phyloP scores from a whole-genome alignment of 2,797 vertebrate species.

The Enteromius viviparus region DNA sequence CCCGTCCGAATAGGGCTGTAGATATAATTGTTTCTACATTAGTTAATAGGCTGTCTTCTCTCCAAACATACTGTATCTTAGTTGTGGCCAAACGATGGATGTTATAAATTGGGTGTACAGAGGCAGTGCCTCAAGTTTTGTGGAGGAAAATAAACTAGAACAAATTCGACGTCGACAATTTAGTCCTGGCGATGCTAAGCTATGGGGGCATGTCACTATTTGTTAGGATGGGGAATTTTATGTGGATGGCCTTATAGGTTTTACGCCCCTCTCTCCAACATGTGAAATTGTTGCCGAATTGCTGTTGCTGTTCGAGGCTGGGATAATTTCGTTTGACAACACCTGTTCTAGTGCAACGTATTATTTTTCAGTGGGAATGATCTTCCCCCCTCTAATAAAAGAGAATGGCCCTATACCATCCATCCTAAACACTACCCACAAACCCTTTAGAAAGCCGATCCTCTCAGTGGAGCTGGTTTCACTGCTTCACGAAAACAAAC shows the following conservation, averaged over 20 bases:
- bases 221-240: conserved; percentile 37
- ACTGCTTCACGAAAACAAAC: background rate
- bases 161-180: conserved; percentile 27
- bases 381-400: conserved; percentile 11
- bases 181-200: conserved; percentile 21
- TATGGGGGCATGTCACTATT: conserved; percentile 33
- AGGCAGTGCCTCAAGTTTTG: background rate
- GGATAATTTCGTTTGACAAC: conserved; percentile 2
- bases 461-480: background rate
- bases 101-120: conserved; percentile 18
- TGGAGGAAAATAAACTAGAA: conserved; percentile 31
- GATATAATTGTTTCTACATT: conserved; percentile 24
- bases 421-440: background rate
- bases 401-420: background rate
- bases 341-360: conserved; percentile 10
- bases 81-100: background rate
- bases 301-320: background rate
- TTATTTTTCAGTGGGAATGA: conserved; percentile 19
- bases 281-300: conserved; percentile 29
- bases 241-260: conserved; percentile 20
- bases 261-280: background rate
- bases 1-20: background rate
- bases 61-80: background rate
- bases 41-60: conserved; percentile 13
- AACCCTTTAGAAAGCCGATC: background rate